Evolutionary conservation across 2,113 vertebrate species (phyloP).

Genomic region (Scartelaos histophorus): DNA sequence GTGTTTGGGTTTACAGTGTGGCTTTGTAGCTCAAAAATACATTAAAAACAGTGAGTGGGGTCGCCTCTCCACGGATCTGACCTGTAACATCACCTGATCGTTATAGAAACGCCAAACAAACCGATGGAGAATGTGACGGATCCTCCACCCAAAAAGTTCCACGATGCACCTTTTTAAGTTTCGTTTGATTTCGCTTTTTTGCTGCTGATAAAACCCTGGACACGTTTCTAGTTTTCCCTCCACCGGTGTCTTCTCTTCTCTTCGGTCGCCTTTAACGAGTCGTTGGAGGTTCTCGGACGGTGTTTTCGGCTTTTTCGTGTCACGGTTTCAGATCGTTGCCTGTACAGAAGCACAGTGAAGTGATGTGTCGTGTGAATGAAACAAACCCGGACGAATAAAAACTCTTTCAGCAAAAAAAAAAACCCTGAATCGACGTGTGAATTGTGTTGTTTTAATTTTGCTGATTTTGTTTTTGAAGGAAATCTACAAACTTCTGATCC

Average conservation of each 20-base stretch:
- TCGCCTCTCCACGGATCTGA: too few species aligned
- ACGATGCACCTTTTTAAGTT: too few species aligned
- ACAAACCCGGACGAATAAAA: slow-evolving; percentile 1
- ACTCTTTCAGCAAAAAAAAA: slow-evolving; percentile 1
- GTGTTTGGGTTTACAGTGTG: too few species aligned
- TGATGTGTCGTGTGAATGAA: slow-evolving; percentile 56
- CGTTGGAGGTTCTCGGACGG: slow-evolving; percentile 33
- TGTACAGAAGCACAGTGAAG: slow-evolving; percentile 64
- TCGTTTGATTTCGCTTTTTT: slow-evolving; percentile 36
- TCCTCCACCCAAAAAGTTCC: too few species aligned
- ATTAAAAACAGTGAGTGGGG: too few species aligned
- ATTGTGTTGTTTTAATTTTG: neutral
- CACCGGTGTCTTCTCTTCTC: slow-evolving; percentile 25
- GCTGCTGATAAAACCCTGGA: slow-evolving; percentile 19
- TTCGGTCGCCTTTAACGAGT: slow-evolving; percentile 66
- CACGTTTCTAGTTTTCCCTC: slow-evolving; percentile 14
- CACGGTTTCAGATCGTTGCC: slow-evolving; percentile 42
- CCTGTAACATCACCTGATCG: too few species aligned
- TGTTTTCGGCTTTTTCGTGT: slow-evolving; percentile 43
- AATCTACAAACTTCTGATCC: too few species aligned
- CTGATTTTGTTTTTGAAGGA: too few species aligned
- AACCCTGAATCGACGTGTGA: neutral
- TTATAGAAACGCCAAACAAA: too few species aligned
- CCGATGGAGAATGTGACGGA: too few species aligned
- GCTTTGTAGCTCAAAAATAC: too few species aligned